Percentiles rank a stretch among this genome's conserved stretches.
Conservation (phyloP, 2,113 vertebrate genomes). For the Macrotis lagotis region DNA sequence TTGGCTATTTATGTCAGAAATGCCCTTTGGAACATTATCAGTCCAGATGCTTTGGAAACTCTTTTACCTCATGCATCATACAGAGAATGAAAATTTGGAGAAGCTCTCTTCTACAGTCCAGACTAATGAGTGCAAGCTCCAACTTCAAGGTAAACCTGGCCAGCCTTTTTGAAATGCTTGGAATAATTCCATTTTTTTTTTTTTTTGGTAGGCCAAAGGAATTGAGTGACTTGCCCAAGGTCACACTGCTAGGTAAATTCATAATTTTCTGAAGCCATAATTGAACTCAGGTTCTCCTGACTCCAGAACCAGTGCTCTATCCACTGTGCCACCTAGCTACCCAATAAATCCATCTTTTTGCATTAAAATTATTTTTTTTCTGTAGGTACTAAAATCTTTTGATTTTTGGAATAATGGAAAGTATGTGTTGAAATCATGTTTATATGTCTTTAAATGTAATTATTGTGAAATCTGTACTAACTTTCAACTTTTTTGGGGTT, state of each 20-base stretch:
- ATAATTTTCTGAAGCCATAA: too few species aligned
- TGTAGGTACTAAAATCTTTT: not conserved
- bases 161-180: not conserved
- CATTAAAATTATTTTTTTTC: not conserved
- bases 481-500: not conserved
- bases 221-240: too few species aligned
- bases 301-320: too few species aligned
- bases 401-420: not conserved
- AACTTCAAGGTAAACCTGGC: constrained; percentile 87
- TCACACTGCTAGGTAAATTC: too few species aligned
- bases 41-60: constrained; percentile 96
- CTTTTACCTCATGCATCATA: constrained; percentile 95
- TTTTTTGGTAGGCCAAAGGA: too few species aligned
- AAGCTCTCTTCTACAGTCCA: constrained; percentile 79
- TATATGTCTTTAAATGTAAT: not conserved
- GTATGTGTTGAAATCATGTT: not conserved
- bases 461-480: not conserved
- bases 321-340: too few species aligned
- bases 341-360: too few species aligned
- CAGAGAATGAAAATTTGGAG: constrained; percentile 87
- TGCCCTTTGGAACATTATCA: constrained; percentile 96
- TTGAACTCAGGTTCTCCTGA: too few species aligned
- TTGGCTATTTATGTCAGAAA: constrained; percentile 99
- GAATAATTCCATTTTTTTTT: accelerated
- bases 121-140: constrained; percentile 82